A percentile compares a stretch with the other conserved stretches of the same genome.
Conservation (phyloP, 1,140 invertebrate species). For the Chironomus striatipennis region DNA sequence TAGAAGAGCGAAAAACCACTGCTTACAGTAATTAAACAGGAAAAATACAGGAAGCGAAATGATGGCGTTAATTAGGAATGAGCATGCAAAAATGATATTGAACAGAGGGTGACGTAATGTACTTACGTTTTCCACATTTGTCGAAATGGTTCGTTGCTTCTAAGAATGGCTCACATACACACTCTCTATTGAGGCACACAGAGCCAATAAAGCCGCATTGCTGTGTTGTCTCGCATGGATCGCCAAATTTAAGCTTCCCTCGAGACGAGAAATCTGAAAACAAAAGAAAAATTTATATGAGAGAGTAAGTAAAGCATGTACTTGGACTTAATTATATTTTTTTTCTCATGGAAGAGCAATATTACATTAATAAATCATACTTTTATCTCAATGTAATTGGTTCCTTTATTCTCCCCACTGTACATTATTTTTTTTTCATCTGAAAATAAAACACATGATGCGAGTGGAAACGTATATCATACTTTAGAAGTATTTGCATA, state of each 20-base stretch:
- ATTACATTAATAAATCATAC: not conserved
- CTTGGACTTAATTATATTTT: not conserved
- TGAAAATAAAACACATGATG: too few species aligned
- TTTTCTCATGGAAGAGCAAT: not conserved
- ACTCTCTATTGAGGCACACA: conserved; percentile 61
- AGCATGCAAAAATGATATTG: not conserved
- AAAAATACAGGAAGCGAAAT: not conserved
- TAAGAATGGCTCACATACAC: conserved; percentile 60
- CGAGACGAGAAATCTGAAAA: conserved; percentile 42
- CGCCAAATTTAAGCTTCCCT: conserved; percentile 56
- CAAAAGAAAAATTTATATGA: not conserved
- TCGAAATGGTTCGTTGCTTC: conserved; percentile 70
- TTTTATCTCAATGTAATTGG: not conserved
- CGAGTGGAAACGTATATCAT: not conserved
- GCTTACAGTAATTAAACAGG: not conserved
- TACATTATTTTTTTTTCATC: too few species aligned
- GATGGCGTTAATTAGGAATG: not conserved
- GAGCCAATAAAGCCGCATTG: conserved; percentile 67
- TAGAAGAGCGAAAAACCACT: not conserved
- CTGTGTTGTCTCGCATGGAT: conserved; percentile 54
- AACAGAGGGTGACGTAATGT: not conserved
- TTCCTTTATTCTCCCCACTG: too few species aligned
- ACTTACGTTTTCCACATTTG: conserved; percentile 73
- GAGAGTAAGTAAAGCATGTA: not conserved
- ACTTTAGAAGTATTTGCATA: conserved; percentile 8